phyloP scores from a whole-genome alignment of 2,113 vertebrate genomes.

The Uria lomvia region DNA sequence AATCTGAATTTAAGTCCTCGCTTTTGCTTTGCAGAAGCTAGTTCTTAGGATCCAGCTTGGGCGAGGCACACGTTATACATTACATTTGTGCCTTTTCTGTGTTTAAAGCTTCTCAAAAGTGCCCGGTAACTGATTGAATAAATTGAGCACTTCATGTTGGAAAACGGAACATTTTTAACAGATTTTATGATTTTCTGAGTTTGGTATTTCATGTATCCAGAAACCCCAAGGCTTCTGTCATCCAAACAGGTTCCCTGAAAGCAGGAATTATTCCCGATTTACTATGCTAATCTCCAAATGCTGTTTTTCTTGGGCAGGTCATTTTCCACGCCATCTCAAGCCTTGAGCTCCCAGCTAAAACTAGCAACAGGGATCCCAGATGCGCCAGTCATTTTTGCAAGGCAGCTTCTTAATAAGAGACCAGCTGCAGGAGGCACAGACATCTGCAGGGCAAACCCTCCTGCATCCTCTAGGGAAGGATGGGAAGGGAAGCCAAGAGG shows the following conservation, averaged over 20 bases:
- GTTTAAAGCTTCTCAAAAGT: neutral
- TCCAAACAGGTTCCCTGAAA: neutral
- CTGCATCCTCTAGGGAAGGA: neutral
- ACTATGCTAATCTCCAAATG: neutral
- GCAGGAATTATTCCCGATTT: neutral
- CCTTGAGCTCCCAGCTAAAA: neutral
- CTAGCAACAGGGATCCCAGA: neutral
- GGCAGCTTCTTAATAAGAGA: neutral
- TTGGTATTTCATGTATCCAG: neutral
- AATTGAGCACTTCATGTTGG: neutral
- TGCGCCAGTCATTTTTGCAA: neutral
- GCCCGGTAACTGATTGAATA: neutral
- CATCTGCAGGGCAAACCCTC: neutral
- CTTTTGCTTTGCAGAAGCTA: neutral
- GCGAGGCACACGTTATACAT: fast-evolving
- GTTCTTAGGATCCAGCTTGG: neutral
- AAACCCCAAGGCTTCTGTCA: neutral
- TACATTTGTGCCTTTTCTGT: neutral
- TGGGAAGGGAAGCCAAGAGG: neutral
- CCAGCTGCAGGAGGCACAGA: neutral
- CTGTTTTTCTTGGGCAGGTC: neutral
- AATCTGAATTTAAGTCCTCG: neutral
- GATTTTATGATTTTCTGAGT: neutral
- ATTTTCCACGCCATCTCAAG: neutral
- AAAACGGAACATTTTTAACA: neutral